Conservation (phyloP, 1,140 invertebrate species). For the Pseudomyrmex cubaensis region DNA sequence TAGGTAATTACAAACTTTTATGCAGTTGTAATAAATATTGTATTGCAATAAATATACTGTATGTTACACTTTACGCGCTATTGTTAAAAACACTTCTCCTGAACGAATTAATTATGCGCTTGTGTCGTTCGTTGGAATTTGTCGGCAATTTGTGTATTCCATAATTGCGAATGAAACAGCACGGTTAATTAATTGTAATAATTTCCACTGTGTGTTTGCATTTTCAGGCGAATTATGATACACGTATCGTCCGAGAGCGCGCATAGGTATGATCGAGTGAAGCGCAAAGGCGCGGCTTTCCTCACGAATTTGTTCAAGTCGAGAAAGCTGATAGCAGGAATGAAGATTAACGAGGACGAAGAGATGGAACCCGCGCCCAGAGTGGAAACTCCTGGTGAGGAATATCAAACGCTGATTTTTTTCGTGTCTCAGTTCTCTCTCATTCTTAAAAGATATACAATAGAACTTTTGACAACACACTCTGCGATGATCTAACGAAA, state of each 20-base stretch:
- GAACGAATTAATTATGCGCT: conserved; percentile 2
- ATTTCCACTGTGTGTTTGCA: neutral
- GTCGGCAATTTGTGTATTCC: neutral
- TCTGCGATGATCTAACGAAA: neutral
- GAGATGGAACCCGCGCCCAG: conserved; percentile 81
- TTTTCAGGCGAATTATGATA: conserved; percentile 82
- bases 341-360: conserved; percentile 84
- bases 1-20: neutral
- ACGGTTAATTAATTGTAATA: neutral
- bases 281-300: conserved; percentile 81
- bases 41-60: neutral
- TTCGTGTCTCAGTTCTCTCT: neutral
- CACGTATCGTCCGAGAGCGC: conserved; percentile 79
- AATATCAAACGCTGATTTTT: neutral
- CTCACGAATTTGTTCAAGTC: conserved; percentile 81
- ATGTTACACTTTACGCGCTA: neutral
- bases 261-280: conserved; percentile 80
- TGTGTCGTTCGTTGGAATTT: neutral
- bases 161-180: neutral
- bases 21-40: neutral
- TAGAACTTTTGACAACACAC: neutral
- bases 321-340: conserved; percentile 80
- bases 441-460: neutral
- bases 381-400: conserved; percentile 81
- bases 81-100: neutral